Percentiles rank a stretch among this genome's conserved stretches.
Conservation (phyloP, 2,888 invertebrate genomes). For the Ochlodes sylvanus region DNA sequence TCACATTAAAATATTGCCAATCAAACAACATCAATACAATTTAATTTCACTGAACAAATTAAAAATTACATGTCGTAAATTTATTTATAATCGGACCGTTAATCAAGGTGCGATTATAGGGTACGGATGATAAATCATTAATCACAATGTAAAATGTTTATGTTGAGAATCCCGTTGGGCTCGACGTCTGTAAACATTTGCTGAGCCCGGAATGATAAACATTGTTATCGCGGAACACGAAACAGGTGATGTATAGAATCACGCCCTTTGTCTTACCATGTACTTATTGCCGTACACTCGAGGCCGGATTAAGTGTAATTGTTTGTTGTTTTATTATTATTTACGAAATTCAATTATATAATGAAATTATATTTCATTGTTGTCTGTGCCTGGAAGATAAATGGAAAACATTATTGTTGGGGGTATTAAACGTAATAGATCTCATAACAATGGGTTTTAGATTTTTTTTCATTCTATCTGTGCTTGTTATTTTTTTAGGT, state of each 20-base stretch:
- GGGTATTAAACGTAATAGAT: too few species aligned
- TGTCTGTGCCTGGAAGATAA: too few species aligned
- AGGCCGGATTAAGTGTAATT: slow-evolving; percentile 39
- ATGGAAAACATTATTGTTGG: too few species aligned
- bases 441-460: too few species aligned
- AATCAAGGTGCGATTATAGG: slow-evolving; percentile 21
- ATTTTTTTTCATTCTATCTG: too few species aligned
- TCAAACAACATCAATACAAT: slow-evolving; percentile 1
- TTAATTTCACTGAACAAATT: slow-evolving; percentile 19
- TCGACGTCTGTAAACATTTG: slow-evolving; percentile 45
- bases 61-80: slow-evolving; percentile 14
- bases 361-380: too few species aligned
- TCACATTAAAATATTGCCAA: too few species aligned
- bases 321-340: not conserved
- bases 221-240: slow-evolving; percentile 48
- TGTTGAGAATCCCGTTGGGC: slow-evolving; percentile 27
- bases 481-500: too few species aligned
- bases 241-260: slow-evolving; percentile 50
- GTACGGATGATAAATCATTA: slow-evolving; percentile 24
- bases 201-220: slow-evolving; percentile 47
- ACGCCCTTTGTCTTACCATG: slow-evolving; percentile 47
- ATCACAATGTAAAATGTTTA: slow-evolving; percentile 30
- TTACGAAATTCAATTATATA: too few species aligned
- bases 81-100: slow-evolving; percentile 21
- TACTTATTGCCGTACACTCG: slow-evolving; percentile 44